phyloP scores from a whole-genome alignment of 2,797 vertebrate species.

The Rhabdophis nuchalis region DNA sequence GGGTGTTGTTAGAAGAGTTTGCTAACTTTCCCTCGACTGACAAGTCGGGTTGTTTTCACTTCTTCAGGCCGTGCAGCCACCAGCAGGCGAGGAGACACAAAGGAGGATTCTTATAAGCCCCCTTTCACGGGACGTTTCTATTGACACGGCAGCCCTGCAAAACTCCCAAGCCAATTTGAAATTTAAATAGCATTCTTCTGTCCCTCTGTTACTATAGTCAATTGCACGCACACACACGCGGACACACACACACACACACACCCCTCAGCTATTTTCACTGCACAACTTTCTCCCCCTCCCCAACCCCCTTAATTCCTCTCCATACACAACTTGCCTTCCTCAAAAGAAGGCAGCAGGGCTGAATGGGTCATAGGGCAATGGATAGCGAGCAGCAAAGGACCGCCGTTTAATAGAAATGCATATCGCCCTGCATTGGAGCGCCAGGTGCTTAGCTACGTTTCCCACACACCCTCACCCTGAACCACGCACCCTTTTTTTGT shows the following conservation, averaged over 20 bases:
- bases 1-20: conserved; percentile 26
- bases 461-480: conserved; percentile 16
- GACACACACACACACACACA: accelerated
- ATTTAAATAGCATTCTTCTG: conserved; percentile 67
- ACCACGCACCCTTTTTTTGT: not conserved
- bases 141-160: conserved; percentile 64
- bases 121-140: conserved; percentile 62
- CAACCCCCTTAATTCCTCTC: conserved; percentile 55
- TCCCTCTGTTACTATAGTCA: conserved; percentile 49
- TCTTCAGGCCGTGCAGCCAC: conserved; percentile 55
- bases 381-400: not conserved
- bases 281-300: conserved; percentile 34
- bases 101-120: conserved; percentile 56
- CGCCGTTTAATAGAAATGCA: conserved; percentile 69
- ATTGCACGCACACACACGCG: conserved; percentile 40
- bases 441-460: conserved; percentile 72
- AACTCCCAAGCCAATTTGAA: conserved; percentile 65
- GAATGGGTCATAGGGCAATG: conserved; percentile 39
- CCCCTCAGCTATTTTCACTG: conserved; percentile 49
- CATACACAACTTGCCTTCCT: conserved; percentile 64
- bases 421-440: conserved; percentile 65
- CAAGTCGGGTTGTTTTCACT: conserved; percentile 51
- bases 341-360: conserved; percentile 62
- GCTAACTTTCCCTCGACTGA: conserved; percentile 55
- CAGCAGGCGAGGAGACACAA: conserved; percentile 55